Percentiles rank a stretch among this genome's conserved stretches.
phyloP scores from a whole-genome alignment of 2,797 vertebrate genomes.

The Rhinichthys osculus region DNA sequence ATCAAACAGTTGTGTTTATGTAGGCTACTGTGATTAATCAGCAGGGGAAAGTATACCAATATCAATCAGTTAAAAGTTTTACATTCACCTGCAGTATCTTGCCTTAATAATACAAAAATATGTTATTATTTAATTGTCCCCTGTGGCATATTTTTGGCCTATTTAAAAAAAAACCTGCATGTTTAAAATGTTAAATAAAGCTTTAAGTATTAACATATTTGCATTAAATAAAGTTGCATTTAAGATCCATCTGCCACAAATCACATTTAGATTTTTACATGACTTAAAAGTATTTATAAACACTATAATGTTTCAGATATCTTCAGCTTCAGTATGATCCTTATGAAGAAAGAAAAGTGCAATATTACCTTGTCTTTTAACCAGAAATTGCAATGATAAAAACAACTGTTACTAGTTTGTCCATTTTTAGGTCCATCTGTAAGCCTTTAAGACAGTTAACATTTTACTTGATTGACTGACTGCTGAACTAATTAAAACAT shows the following conservation, averaged over 20 bases:
- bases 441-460: slow-evolving; percentile 40
- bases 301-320: not conserved
- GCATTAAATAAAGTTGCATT: not conserved
- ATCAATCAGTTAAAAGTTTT: not conserved
- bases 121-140: not conserved
- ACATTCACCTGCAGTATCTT: not conserved
- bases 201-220: not conserved
- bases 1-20: not conserved
- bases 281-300: not conserved
- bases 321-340: not conserved
- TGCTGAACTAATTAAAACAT: slow-evolving; percentile 9
- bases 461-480: slow-evolving; percentile 8
- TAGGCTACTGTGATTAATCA: not conserved
- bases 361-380: not conserved
- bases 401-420: slow-evolving; percentile 19
- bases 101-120: not conserved
- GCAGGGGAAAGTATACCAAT: not conserved
- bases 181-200: not conserved
- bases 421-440: slow-evolving; percentile 3
- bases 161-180: not conserved
- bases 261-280: not conserved
- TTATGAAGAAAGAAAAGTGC: not conserved
- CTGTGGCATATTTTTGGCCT: not conserved
- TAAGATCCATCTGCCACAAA: not conserved
- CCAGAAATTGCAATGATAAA: not conserved